Conservation (phyloP, 2,797 vertebrate species). For the Austrolebias charrua region DNA sequence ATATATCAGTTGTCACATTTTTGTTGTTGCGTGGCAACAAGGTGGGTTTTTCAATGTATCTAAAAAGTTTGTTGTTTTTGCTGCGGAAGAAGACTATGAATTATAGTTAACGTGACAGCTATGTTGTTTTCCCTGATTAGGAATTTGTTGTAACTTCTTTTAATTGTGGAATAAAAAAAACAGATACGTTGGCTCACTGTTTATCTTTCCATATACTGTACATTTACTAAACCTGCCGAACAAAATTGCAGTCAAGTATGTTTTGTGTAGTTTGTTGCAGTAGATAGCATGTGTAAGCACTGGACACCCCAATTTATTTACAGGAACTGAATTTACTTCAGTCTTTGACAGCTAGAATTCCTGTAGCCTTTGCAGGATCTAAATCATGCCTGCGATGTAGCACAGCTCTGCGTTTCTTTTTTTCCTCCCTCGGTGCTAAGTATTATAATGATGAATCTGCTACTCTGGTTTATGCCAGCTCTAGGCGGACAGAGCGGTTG, state of each 20-base stretch:
- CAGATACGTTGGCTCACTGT: conserved; percentile 24
- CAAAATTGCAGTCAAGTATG: conserved; percentile 36
- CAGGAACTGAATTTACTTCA: conserved; percentile 72
- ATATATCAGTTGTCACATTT: background rate
- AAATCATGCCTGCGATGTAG: conserved; percentile 73
- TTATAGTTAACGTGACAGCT: conserved; percentile 22
- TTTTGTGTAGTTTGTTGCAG: conserved; percentile 57
- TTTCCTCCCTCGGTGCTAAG: conserved; percentile 69
- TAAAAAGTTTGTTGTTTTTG: conserved; percentile 18
- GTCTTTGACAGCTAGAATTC: conserved; percentile 72
- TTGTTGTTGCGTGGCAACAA: conserved; percentile 22
- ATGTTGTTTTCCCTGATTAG: conserved; percentile 30
- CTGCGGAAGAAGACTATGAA: conserved; percentile 2
- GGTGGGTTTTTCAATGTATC: conserved; percentile 22
- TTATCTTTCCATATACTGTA: conserved; percentile 31
- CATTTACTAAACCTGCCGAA: conserved; percentile 43
- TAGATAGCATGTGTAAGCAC: conserved; percentile 55
- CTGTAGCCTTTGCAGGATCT: conserved; percentile 67
- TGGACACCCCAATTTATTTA: conserved; percentile 68
- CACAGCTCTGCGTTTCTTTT: conserved; percentile 67
- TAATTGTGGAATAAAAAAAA: conserved; percentile 23
- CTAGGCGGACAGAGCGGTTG: conserved; percentile 82
- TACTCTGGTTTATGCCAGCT: conserved; percentile 76
- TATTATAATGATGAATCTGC: conserved; percentile 83
- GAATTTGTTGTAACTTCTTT: conserved; percentile 14